Base-by-base conservation (phyloP, 2,797 vertebrate species). In the Antennarius maculatus region DNA sequence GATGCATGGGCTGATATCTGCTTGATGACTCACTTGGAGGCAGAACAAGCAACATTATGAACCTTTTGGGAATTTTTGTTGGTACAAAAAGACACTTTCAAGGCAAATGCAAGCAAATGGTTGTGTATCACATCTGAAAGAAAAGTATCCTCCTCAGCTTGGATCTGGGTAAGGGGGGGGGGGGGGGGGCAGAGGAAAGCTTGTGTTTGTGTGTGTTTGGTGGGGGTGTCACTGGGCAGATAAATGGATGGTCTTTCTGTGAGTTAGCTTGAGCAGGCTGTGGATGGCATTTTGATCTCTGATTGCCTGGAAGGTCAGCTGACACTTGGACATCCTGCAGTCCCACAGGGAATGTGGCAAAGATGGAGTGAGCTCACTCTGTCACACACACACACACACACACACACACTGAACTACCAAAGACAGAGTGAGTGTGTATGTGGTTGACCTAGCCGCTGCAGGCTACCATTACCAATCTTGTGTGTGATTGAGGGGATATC, bases 271-370 rank as follows among this genome's bases (percentile, higher is more conserved):
- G 52, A 58, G 52, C 73, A 41, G 76, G 66, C 74, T 75, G 48
- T 54, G 54, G 75, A 64, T 88, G 87, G 90, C 86, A 89, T 86
- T 91, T 90, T 86, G 80, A 81, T 76, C 83, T 86, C 62, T 86
- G 82, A 86, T 89, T 85, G 87, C 82, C 86, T 79, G 77, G 79
- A 80, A 80, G 87, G 85, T 82, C 61, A 29, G 59, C 79, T 84
- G 79, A 87, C 88, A 82, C 79, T 75, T 29, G 78, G 78, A 89
- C 78, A 67, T 84, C 70, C 59, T 82, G 79, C 72, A 56, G 76
- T 74, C 76, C 87, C 81, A 77, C 71, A 62, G 85, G 84, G 80
- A 82, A 74, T 54, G 71, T 84, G 83, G 85, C 84, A 81, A 64
- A 86, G 84, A 91, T 86, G 67, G 81, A 85, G 82, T 82, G 76